These are phyloP conservation scores for Aphyosemion australe DNA, from an alignment of 2,113 vertebrate genomes.

Conservation along the genomic window DNA sequence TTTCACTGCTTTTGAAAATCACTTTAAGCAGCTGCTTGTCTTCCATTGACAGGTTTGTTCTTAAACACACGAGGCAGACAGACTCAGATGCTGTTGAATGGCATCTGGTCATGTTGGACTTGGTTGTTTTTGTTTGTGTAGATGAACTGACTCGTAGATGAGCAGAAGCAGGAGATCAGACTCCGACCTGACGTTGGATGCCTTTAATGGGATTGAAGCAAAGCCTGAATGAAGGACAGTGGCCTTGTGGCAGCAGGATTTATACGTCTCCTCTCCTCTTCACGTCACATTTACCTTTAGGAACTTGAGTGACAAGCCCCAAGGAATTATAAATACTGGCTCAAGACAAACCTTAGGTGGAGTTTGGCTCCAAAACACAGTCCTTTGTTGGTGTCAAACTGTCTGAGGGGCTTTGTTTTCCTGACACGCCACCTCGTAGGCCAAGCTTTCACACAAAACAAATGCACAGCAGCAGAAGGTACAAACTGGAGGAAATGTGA, in stretches of 20 bases:
- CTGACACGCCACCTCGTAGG: constrained; percentile 11
- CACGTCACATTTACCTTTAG: constrained; percentile 3
- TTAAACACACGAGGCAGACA: constrained; percentile 16
- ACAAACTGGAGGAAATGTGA: constrained; percentile 1
- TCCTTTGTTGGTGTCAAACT: constrained; percentile 13
- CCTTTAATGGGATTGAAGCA: constrained; percentile 5
- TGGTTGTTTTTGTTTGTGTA: constrained; percentile 32
- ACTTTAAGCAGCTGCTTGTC: constrained; percentile 21
- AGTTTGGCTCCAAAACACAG: not conserved
- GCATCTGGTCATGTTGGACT: constrained; percentile 16
- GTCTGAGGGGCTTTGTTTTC: not conserved
- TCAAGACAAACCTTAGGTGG: constrained; percentile 15
- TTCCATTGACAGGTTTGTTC: constrained; percentile 31
- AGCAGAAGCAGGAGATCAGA: constrained; percentile 4
- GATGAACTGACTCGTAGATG: constrained; percentile 23
- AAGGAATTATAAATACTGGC: constrained; percentile 16
- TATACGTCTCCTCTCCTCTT: constrained; percentile 13
- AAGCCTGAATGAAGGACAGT: not conserved
- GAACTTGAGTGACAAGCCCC: constrained; percentile 16
- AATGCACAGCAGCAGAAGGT: not conserved
- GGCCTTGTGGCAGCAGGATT: constrained; percentile 16
- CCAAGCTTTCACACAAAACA: constrained; percentile 12
- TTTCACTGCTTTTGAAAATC: constrained; percentile 27
- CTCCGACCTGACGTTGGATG: not conserved
- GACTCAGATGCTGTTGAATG: constrained; percentile 20